Evolutionary conservation across 2,113 vertebrate genomes (phyloP), one percentile per base, ranked within the genome.

Genomic region (Vidua chalybeata): DNA sequence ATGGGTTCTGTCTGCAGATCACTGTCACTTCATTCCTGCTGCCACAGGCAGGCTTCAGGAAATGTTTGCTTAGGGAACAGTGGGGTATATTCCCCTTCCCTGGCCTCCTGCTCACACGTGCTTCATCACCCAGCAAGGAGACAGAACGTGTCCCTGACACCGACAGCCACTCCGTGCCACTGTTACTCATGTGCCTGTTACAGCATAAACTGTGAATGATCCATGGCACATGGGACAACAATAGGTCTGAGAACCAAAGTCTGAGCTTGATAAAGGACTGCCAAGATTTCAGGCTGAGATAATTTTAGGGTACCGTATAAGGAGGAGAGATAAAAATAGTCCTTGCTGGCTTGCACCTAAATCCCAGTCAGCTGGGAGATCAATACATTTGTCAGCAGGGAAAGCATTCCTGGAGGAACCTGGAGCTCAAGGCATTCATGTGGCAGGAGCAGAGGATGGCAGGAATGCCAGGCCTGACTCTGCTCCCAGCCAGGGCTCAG

Each of bases 251-350:
- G 63, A 72, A 87, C 33, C 43, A 16, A 31, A 31, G 54, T 24
- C 82, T 66, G 82, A 64, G 51, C 83, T 84, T 72, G 80, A 79
- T 56, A 83, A 86, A 94, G 84, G 94, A 52, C 35, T 69, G 94
- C 91, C 93, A 97, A 95, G 96, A 93, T 93, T 81, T 73, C 33
- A 49, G 72, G 31, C 78, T 39, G 43, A 90, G 89, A 94, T 91
- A 86, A 94, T 87, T 95, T 87, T 59, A 86, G 84, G 92, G 90
- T 74, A 93, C 97, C 95, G 84, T 97, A 97, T 97, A 97, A 96
- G 96, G 96, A 95, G 95, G 94, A 85, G 63, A 80, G 90, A 92
- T 93, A 96, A 95, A 97, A 97, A 96, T 96, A 97, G 93, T 66
- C 33, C 16, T 54, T 51, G 46, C 69, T 87, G 86, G 88, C 90